phyloP scores from a whole-genome alignment of 2,888 invertebrate species.

The Yponomeuta sedellus region DNA sequence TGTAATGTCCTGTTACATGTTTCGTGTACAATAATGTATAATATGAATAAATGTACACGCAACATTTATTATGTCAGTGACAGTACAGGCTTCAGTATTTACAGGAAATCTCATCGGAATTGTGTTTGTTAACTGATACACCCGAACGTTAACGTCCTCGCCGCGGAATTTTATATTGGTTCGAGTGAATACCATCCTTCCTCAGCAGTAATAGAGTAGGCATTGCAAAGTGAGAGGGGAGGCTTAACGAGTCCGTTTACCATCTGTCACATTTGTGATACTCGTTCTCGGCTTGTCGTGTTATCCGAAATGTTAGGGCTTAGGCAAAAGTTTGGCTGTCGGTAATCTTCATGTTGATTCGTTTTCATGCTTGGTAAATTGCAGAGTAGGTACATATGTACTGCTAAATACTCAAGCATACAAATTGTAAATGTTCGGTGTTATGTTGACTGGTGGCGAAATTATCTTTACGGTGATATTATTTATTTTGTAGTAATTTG shows the following conservation, averaged over 20 bases:
- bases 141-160: slow-evolving; percentile 1
- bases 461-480: too few species aligned
- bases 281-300: slow-evolving; percentile 4
- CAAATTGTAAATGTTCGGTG: neutral
- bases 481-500: too few species aligned
- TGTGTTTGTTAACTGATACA: slow-evolving; percentile 13
- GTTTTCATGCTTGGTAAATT: neutral
- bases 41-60: too few species aligned
- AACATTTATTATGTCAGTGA: neutral
- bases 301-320: neutral
- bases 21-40: too few species aligned
- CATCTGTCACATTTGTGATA: slow-evolving; percentile 10
- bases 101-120: slow-evolving; percentile 1
- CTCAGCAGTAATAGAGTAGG: neutral
- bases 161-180: slow-evolving; percentile 1
- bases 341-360: neutral
- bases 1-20: too few species aligned
- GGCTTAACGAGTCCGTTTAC: neutral
- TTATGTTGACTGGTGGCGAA: too few species aligned
- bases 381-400: neutral
- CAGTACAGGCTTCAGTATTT: slow-evolving; percentile 1
- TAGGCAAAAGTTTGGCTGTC: neutral
- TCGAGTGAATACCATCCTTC: neutral
- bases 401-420: neutral
- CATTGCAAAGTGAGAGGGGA: neutral